These are phyloP conservation scores for Thryonomys swinderianus DNA, from an alignment of 2,113 vertebrate species.

Conservation along the genomic window DNA sequence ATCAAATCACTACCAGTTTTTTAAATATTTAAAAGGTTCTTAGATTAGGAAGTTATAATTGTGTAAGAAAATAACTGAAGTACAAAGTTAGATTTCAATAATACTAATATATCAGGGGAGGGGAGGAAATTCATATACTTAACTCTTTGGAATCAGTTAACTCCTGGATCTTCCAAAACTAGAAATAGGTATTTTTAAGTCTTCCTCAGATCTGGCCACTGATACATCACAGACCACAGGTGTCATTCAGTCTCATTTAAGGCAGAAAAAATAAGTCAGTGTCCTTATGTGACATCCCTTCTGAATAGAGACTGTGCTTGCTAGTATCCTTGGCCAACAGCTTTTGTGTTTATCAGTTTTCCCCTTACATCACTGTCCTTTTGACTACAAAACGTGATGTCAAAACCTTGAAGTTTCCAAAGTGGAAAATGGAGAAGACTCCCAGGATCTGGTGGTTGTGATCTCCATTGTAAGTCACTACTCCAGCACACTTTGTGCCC, in stretches of 20 bases:
- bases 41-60: neutral
- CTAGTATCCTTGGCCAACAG: neutral
- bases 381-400: slow-evolving; percentile 67
- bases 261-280: rapidly evolving
- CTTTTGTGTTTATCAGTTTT: slow-evolving; percentile 49
- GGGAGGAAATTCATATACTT: slow-evolving; percentile 2
- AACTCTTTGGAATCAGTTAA: neutral
- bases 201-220: neutral
- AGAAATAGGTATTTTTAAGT: slow-evolving; percentile 40
- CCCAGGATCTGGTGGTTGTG: slow-evolving; percentile 85
- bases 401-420: slow-evolving; percentile 89
- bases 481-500: neutral
- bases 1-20: neutral
- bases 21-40: slow-evolving; percentile 27
- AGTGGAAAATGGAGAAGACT: slow-evolving; percentile 93
- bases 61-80: slow-evolving; percentile 34
- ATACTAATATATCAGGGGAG: neutral
- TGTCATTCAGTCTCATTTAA: neutral
- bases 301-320: neutral
- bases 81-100: slow-evolving; percentile 1
- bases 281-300: neutral
- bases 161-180: slow-evolving; percentile 46
- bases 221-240: neutral
- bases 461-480: neutral
- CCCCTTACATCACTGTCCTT: slow-evolving; percentile 45